Percentiles rank a stretch among this genome's conserved stretches.
These are phyloP conservation scores for Platycheirus albimanus DNA, from an alignment of 2,888 invertebrate genomes.

Conservation along the genomic window DNA sequence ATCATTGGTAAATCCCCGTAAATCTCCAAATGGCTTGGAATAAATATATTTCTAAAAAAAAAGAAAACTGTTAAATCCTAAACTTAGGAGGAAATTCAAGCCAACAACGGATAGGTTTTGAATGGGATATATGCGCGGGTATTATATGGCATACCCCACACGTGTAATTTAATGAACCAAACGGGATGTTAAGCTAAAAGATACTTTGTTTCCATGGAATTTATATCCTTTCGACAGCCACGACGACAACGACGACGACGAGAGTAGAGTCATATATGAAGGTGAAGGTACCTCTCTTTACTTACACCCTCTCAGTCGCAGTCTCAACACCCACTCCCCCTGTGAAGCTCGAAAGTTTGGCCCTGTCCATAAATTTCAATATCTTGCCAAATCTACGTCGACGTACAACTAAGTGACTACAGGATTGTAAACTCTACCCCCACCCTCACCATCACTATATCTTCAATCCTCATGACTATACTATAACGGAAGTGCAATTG, in stretches of 20 bases:
- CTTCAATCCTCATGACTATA: no score
- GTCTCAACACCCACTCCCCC: no score
- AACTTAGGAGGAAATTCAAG: conserved; percentile 17
- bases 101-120: not conserved
- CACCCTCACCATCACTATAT: not conserved
- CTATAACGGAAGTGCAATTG: conserved; percentile 54
- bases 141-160: conserved; percentile 31
- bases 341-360: conserved; percentile 15
- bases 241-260: no score
- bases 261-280: conserved; percentile 7
- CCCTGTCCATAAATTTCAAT: conserved; percentile 71
- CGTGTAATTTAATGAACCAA: conserved; percentile 66
- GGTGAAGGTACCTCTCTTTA: not conserved
- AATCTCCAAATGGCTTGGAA: conserved; percentile 70
- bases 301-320: no score
- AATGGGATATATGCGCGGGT: no score
- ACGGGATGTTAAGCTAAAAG: conserved; percentile 18
- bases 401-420: conserved; percentile 72
- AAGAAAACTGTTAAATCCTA: no score
- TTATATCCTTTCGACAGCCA: conserved; percentile 11
- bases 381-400: conserved; percentile 71
- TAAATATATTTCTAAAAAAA: no score
- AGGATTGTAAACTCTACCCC: conserved; percentile 62
- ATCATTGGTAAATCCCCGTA: conserved; percentile 52
- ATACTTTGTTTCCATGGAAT: conserved; percentile 60